Percentiles rank a stretch among this genome's conserved stretches.
Conservation (phyloP, 2,113 vertebrate species). For the Theristicus caerulescens region DNA sequence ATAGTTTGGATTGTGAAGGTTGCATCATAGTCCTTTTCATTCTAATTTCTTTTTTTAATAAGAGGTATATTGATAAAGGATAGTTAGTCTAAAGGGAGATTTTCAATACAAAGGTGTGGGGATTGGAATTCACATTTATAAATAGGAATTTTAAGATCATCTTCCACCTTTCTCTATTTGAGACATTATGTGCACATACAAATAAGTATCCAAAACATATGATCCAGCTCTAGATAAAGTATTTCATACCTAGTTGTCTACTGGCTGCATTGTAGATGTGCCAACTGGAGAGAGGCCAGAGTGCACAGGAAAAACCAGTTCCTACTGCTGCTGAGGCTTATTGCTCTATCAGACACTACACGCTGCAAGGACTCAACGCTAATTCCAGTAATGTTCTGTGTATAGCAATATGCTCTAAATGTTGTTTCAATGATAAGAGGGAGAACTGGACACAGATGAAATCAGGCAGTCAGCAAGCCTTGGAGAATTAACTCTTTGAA, state of each 20-base stretch:
- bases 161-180: not conserved
- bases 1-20: not conserved
- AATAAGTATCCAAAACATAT: not conserved
- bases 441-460: not conserved
- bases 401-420: not conserved
- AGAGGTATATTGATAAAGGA: not conserved
- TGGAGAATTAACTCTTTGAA: not conserved
- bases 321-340: not conserved
- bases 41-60: not conserved
- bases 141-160: not conserved
- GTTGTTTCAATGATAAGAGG: not conserved
- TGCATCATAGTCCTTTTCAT: not conserved
- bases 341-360: not conserved
- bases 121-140: not conserved
- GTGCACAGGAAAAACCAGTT: slow-evolving; percentile 16
- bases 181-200: not conserved
- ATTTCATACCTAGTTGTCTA: not conserved
- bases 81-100: not conserved
- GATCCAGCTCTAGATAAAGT: not conserved
- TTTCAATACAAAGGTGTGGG: not conserved
- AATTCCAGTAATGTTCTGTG: not conserved
- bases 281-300: not conserved
- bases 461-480: not conserved
- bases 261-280: not conserved
- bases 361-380: accelerated